Percentiles rank a stretch among this genome's conserved stretches.
phyloP scores from a whole-genome alignment of 2,797 vertebrate genomes.

The Xerus rutilus region DNA sequence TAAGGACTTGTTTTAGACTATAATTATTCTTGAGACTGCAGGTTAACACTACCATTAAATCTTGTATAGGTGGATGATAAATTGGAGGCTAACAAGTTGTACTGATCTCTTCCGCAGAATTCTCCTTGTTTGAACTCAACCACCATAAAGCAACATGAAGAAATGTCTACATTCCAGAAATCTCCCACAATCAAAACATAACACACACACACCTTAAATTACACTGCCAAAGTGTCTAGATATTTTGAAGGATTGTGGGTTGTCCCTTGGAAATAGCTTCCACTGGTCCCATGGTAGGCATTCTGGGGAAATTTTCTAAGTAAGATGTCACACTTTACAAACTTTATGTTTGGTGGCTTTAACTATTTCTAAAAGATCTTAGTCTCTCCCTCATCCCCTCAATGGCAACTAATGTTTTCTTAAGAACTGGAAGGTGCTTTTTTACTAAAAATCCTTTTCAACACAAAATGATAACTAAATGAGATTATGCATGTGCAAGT shows the following conservation, averaged over 20 bases:
- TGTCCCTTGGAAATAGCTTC: constrained; percentile 59
- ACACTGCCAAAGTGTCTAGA: neutral
- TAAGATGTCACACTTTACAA: neutral
- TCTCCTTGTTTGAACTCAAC: constrained; percentile 73
- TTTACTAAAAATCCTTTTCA: neutral
- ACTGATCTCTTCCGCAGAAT: constrained; percentile 80
- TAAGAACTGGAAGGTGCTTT: neutral
- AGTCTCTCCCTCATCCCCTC: neutral
- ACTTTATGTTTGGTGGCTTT: constrained; percentile 35
- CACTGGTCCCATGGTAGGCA: neutral
- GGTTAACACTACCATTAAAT: constrained; percentile 83
- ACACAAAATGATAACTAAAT: neutral
- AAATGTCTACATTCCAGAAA: constrained; percentile 49
- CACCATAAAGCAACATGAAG: constrained; percentile 70
- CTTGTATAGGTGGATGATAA: constrained; percentile 80
- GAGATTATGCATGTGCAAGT: neutral
- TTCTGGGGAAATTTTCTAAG: neutral
- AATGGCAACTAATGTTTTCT: neutral
- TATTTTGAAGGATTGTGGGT: neutral
- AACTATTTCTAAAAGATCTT: constrained; percentile 2
- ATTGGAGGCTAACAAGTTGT: constrained; percentile 80
- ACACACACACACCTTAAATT: neutral
- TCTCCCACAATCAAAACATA: constrained; percentile 1
- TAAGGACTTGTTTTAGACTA: constrained; percentile 79
- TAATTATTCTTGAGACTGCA: constrained; percentile 81